Evolutionary conservation across 1,140 invertebrate genomes (phyloP), one percentile per base, ranked within the genome.

Genomic region (Periplaneta americana): DNA sequence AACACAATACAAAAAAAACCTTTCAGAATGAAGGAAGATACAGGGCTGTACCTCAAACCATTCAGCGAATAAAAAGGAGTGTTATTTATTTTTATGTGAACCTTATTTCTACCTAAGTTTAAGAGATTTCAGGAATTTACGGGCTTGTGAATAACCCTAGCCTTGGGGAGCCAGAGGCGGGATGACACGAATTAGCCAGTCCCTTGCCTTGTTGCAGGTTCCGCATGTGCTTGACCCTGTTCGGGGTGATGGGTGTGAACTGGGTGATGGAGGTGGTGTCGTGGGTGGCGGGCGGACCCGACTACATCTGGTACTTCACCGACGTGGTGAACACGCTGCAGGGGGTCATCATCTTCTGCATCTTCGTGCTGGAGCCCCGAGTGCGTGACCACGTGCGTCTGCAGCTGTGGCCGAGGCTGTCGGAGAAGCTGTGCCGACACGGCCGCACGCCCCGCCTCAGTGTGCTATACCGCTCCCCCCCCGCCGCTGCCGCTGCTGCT

Each of bases 241-340:
- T 91, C 83, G 86, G 90, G 17, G 83, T 91, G 5, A 91, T 92
- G 91, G 90, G 90, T 0, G 86, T 92, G 15, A 91, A 89, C 75
- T 92, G 91, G 91, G 84, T 86, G 0, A 87, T 91, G 83, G 91
- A 92, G 79, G 83, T 91, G 18, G 85, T 91, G 15, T 91, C 90
- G 0, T 91, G 89, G 89, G 85, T 83, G 1, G 86, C 89, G 81
- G 85, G 87, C 17, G 87, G 87, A 13, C 84, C 89, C 37, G 84
- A 87, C 0, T 83, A 88, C 6, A 84, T 89, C 13, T 92, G 91
- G 90, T 87, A 89, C 1, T 85, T 89, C 0, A 94, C 94, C 13
- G 91, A 91, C 74, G 80, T 91, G 1, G 79, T 92, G 9, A 92
- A 91, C 82, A 87, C 88, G 6, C 85, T 91, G 1, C 86, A 85